A percentile compares a stretch with the other conserved stretches of the same genome.
These are phyloP conservation scores for Catocala sponsa DNA, from an alignment of 2,888 invertebrate species.

Conservation along the genomic window DNA sequence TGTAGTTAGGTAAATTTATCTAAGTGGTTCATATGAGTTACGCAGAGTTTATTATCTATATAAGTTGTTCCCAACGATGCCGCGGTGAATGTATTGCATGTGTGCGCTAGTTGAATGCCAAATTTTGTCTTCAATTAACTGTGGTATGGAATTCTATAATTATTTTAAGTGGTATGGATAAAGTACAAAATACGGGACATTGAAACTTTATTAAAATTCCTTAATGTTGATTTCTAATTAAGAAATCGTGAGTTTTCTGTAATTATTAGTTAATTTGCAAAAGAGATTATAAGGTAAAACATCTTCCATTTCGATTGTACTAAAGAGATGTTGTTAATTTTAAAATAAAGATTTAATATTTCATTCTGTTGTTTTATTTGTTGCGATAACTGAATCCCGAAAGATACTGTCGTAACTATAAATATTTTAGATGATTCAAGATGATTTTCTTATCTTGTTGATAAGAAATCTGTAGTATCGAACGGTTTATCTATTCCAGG, in stretches of 20 bases:
- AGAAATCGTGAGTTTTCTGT: conserved; percentile 12
- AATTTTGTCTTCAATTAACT: conserved; percentile 15
- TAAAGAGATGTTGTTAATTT: conserved; percentile 24
- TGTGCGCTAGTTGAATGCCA: conserved; percentile 12
- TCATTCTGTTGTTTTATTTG: conserved; percentile 11
- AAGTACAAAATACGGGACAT: conserved; percentile 15
- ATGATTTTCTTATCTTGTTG: not conserved
- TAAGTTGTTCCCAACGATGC: conserved; percentile 19
- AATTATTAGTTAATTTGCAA: conserved; percentile 4
- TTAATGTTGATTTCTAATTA: conserved; percentile 6
- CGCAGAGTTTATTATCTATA: not conserved
- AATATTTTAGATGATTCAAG: not conserved
- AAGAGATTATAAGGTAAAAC: conserved; percentile 1
- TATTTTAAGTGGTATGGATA: conserved; percentile 8
- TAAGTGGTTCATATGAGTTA: conserved; percentile 9
- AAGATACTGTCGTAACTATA: too few relatives aligned
- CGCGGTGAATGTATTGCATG: not conserved
- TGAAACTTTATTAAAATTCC: not conserved
- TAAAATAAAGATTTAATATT: conserved; percentile 32
- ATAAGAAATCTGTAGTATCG: conserved; percentile 2
- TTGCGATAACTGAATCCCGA: not conserved
- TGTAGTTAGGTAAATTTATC: conserved; percentile 16
- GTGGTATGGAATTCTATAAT: not conserved
- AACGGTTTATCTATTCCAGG: not conserved
- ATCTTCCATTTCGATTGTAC: conserved; percentile 20